Evolutionary conservation across 2,888 invertebrate genomes (phyloP).

Genomic region (Nephrotoma flavescens): DNA sequence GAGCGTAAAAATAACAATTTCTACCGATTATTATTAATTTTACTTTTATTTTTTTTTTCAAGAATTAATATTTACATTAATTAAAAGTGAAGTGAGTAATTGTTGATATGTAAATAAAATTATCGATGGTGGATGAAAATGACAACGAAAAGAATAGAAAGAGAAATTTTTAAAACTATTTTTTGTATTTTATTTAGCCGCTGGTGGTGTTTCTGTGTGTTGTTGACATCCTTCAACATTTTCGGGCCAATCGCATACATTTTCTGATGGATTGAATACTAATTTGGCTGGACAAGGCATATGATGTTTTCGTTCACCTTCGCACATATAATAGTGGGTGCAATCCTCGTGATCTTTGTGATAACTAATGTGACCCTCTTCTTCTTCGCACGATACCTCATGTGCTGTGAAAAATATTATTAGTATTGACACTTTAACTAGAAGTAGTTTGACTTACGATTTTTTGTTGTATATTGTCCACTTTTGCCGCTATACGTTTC

Average conservation of each 20-base stretch:
- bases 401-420: conserved; percentile 43
- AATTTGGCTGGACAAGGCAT: conserved; percentile 90
- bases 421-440: not conserved
- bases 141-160: not conserved
- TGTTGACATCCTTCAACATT: conserved; percentile 78
- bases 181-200: conserved; percentile 8
- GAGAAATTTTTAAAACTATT: not conserved
- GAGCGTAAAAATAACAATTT: not conserved
- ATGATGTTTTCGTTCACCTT: conserved; percentile 87
- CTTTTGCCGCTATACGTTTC: conserved; percentile 46
- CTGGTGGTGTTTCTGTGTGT: conserved; percentile 50
- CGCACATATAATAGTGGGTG: conserved; percentile 92
- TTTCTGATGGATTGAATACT: conserved; percentile 84
- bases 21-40: not conserved
- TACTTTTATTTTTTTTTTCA: not conserved
- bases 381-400: conserved; percentile 79
- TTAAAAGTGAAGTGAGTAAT: not conserved
- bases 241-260: conserved; percentile 93
- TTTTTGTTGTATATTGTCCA: conserved; percentile 74
- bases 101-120: not conserved
- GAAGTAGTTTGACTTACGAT: conserved; percentile 50
- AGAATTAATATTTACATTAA: not conserved
- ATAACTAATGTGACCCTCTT: conserved; percentile 90
- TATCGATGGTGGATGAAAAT: not conserved
- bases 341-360: conserved; percentile 83